Evolutionary conservation across 64 coral and sea anemone genomes (phyloP).

Genomic region (Astreopora myriophthalma): DNA sequence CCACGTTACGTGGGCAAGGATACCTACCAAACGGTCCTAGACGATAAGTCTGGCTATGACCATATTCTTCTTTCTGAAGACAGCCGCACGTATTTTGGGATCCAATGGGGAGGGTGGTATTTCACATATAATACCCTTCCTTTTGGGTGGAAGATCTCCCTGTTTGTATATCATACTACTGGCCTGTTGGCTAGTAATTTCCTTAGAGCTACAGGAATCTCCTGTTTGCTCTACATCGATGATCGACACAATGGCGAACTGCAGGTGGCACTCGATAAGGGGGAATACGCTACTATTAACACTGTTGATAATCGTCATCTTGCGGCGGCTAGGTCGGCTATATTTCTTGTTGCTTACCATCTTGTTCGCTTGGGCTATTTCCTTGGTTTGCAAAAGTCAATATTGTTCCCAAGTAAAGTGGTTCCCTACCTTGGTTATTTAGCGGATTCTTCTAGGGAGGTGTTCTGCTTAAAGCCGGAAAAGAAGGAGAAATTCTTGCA

Average conservation of each 20-base stretch:
- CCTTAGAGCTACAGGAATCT: constrained; percentile 17
- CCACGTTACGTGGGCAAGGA: no score
- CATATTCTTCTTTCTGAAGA: no score
- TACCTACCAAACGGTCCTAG: no score
- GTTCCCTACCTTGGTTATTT: constrained; percentile 54
- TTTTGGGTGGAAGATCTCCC: constrained; percentile 38
- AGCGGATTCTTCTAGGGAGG: constrained; percentile 30
- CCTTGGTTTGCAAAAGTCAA: constrained; percentile 53
- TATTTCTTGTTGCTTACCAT: constrained; percentile 44
- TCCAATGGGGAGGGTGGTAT: constrained; percentile 27
- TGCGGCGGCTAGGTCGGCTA: constrained; percentile 42
- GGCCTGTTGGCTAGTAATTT: constrained; percentile 21
- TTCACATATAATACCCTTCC: constrained; percentile 30
- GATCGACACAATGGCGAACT: no score
- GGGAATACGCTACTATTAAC: constrained; percentile 18
- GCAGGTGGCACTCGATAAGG: not conserved
- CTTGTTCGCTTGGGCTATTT: constrained; percentile 56
- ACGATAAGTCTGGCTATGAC: no score
- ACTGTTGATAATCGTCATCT: constrained; percentile 7
- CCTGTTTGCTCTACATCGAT: constrained; percentile 69
- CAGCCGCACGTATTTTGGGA: no score
- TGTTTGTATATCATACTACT: constrained; percentile 44
- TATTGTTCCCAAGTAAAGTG: constrained; percentile 23
- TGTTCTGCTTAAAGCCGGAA: constrained; percentile 33
- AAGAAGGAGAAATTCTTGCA: constrained; percentile 55